Base-by-base conservation (phyloP, 2,797 vertebrate species). In the Chloroceryle amazona region DNA sequence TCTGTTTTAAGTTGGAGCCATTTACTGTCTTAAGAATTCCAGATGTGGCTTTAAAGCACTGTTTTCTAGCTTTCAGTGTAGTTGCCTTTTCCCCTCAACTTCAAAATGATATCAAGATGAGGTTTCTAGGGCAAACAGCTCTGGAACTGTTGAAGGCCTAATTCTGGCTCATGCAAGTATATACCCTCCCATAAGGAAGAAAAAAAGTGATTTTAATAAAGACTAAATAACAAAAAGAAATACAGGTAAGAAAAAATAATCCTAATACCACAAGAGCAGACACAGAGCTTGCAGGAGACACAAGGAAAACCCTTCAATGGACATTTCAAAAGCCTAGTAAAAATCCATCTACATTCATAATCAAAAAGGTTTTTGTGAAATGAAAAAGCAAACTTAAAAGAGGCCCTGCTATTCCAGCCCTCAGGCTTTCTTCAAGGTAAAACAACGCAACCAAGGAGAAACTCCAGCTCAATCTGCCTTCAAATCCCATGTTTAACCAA, bases 41-140 rank as follows among this genome's bases (percentile, higher is more conserved):
- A 96, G 92, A 97, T 96, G 96, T 94, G 68, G 44, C 70, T 91
- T 95, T 92, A 96, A 95, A 94, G 87, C 57, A 70, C 28, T 54
- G 52, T 71, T 95, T 92, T 78, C 79, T 80, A 88, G 57, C 74
- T 92, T 91, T 80, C 86, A n/a, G 28, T 42, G 47, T 42, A 76
- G 71, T 16, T 94, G 86, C 54, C 61, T 88, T 70, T 29, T 60
- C 52, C 41, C 63, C 12, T 83, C 74, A 81, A 58, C 79, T 84
- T 94, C 74, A 87, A 96, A 94, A 97, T 85, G 46, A 25, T 78
- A 96, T 95, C 94, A 97, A 96, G 84, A 95, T 94, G 90, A 86
- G 39, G 33, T 83, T 94, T 95, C 58, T 76, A 86, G 13, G 86
- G 58, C 55, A 95, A 83, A 89, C 33, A 72, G 33, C 33, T 89